Conservation (phyloP, 2,888 invertebrate genomes). For the Drymonia ruficornis region DNA sequence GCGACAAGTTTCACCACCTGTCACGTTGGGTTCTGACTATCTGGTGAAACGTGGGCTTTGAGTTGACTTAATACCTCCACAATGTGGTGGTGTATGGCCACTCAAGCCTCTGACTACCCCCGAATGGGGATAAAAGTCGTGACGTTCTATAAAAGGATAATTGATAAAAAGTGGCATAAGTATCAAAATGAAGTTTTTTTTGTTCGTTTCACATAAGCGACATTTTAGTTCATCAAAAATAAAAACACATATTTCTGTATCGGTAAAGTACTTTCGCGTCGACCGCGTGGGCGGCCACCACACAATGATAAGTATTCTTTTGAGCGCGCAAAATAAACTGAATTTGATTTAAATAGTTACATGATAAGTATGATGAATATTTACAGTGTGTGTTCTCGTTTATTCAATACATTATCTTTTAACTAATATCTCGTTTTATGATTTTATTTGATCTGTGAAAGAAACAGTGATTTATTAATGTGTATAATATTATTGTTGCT, state of each 20-base stretch:
- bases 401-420: not conserved
- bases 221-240: slow-evolving; percentile 44
- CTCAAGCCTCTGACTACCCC: no score
- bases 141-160: no score
- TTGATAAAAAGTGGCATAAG: not conserved
- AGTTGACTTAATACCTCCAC: no score
- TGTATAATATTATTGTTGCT: no score
- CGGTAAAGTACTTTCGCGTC: slow-evolving; percentile 50
- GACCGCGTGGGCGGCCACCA: slow-evolving; percentile 57
- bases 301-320: slow-evolving; percentile 42
- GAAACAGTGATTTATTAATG: no score
- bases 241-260: slow-evolving; percentile 47
- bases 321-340: slow-evolving; percentile 45
- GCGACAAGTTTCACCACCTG: no score
- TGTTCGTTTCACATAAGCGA: slow-evolving; percentile 15
- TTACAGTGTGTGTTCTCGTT: slow-evolving; percentile 11
- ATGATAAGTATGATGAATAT: slow-evolving; percentile 22
- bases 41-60: no score
- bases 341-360: slow-evolving; percentile 45
- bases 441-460: no score
- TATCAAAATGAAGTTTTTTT: not conserved
- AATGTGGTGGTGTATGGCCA: no score
- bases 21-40: no score
- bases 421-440: no score
- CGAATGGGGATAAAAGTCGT: no score